These are phyloP conservation scores for Limnothrissa miodon DNA, from an alignment of 2,113 vertebrate species.

Conservation along the genomic window DNA sequence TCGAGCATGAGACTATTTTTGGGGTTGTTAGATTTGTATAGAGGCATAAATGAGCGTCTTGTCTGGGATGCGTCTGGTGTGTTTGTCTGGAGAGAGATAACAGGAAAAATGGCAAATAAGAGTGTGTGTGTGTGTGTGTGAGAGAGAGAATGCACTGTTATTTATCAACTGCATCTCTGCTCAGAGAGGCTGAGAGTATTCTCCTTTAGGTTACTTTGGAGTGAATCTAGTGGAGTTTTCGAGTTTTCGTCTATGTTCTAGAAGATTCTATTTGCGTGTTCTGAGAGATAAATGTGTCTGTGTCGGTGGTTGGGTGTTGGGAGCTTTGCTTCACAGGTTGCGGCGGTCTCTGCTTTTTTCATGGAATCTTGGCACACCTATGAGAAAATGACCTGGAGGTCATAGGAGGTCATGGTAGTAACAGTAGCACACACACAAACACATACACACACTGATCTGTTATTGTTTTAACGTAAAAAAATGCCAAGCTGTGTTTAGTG, in stretches of 20 bases:
- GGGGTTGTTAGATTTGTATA: not conserved
- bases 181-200: not conserved
- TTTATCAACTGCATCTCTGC: not conserved
- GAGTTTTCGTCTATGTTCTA: not conserved
- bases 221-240: not conserved
- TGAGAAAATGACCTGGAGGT: slow-evolving; percentile 43
- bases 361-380: slow-evolving; percentile 45
- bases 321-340: not conserved
- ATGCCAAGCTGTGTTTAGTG: not conserved
- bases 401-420: slow-evolving; percentile 46
- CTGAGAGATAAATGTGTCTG: not conserved
- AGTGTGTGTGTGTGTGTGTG: no score
- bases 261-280: not conserved
- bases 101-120: no score
- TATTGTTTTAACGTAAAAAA: not conserved
- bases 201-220: not conserved
- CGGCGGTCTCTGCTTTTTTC: slow-evolving; percentile 24
- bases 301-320: not conserved
- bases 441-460: slow-evolving; percentile 12
- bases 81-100: no score
- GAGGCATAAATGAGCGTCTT: no score
- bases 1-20: not conserved
- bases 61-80: no score
- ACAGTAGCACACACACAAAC: slow-evolving; percentile 11
- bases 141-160: no score